These are phyloP conservation scores for Tympanoctomys barrerae DNA, from an alignment of 2,797 vertebrate genomes.

Conservation along the genomic window DNA sequence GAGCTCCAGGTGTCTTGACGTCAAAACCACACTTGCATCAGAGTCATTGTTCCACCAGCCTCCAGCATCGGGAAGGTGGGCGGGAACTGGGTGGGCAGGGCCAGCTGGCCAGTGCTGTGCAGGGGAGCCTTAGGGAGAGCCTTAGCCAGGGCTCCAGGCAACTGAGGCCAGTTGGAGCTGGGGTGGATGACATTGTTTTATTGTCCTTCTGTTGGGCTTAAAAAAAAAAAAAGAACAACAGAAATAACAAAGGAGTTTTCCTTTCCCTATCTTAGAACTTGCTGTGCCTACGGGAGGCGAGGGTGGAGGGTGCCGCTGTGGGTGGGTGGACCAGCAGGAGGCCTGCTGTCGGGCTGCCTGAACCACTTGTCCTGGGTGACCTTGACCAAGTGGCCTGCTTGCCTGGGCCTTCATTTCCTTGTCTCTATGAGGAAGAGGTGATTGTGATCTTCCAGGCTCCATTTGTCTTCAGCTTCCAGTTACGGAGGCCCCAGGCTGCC, in stretches of 20 bases:
- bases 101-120: neutral
- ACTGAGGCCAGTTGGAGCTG: neutral
- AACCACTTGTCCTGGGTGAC: neutral
- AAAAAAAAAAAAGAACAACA: neutral
- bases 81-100: neutral
- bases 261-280: neutral
- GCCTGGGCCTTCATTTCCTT: neutral
- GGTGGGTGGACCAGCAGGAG: neutral
- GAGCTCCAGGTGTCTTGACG: conserved; percentile 11
- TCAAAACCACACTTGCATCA: conserved; percentile 61
- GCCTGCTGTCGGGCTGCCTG: neutral
- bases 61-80: conserved; percentile 16
- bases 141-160: neutral
- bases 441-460: neutral
- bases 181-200: neutral
- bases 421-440: neutral
- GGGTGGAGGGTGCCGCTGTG: neutral
- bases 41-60: neutral
- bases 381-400: neutral
- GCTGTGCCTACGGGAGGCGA: neutral
- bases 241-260: neutral
- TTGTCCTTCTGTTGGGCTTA: neutral
- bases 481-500: neutral
- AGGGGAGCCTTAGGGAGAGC: neutral
- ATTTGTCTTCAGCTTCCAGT: neutral